Evolutionary conservation across 2,888 invertebrate species (phyloP).

Genomic region (Acanthosepion lycidas): DNA sequence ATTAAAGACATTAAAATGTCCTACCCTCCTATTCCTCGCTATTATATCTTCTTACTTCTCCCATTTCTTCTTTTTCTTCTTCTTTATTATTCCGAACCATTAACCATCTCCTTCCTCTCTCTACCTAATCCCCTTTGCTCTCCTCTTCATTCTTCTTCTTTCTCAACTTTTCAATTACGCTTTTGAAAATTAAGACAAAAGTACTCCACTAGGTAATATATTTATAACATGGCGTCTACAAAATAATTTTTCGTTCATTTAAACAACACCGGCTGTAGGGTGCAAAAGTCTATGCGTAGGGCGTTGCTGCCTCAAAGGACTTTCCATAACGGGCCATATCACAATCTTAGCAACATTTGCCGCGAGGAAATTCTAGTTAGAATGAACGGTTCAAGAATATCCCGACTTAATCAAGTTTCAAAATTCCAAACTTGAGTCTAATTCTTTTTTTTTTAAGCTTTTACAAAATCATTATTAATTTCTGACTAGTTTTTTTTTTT

Average conservation of each 20-base stretch:
- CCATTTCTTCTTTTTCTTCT: not conserved
- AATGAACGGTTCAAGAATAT: no score
- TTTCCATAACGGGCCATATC: not conserved
- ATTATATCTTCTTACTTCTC: no score
- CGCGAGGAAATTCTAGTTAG: no score
- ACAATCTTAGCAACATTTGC: not conserved
- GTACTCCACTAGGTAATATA: not conserved
- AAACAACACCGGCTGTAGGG: not conserved
- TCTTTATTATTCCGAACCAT: not conserved
- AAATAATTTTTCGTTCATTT: not conserved
- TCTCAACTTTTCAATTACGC: conserved; percentile 22
- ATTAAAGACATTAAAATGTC: no score
- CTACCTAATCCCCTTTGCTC: not conserved
- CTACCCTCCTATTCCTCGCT: no score
- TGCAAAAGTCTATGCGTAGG: not conserved
- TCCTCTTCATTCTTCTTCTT: not conserved
- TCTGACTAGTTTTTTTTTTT: no score
- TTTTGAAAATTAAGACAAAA: conserved; percentile 33
- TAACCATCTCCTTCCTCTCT: not conserved
- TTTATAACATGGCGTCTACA: not conserved
- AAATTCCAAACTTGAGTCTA: no score
- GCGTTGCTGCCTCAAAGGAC: conserved; percentile 21
- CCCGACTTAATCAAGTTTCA: no score
- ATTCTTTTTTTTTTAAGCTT: no score
- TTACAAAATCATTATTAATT: no score